Base-by-base conservation (phyloP, 2,113 vertebrate species). In the Lethenteron reissneri region DNA sequence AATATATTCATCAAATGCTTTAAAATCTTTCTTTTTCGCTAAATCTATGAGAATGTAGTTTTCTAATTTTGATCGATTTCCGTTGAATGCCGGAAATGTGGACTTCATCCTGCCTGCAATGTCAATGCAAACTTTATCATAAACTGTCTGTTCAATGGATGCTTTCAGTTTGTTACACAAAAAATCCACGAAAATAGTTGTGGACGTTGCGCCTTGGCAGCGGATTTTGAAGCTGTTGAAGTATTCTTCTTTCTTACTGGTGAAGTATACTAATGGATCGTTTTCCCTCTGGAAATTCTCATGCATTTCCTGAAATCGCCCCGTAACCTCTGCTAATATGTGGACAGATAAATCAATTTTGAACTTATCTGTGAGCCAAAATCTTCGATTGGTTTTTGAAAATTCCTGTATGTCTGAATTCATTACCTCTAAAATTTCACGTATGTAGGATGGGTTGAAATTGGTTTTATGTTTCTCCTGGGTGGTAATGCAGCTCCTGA, bases 21-120 rank as follows among this genome's bases (percentile, higher is more conserved):
- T 57, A 79, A 86, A 86, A 1, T 78, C 73, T 58, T 84, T 80
- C 17, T 83, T 58, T 69, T 83, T 6, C 70, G 84, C 83, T 57
- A 86, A 74, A 25, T 76, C 78, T 58, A 59, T 80, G 70, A 87
- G 77, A 57, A 86, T 76, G 73, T 79, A 78, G 58, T 79, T 78
- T 70, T 87, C 86, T 64, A 87, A 75, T 25, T 78, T 79, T 62
- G 75, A 58, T 21, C 25, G 25, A 41, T 41, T 41, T 41, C 77
- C 80, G 10, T 0, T 71, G 75, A 87, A 85, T 12, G 78, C 78
- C 9, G 77, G 68, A 57, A 71, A 15, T 57, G 56, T 79, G 57
- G 15, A 1, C 73, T 2, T 69, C 75, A 86, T 81, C 3, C 80
- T 76, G 5, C 19, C 72, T 41, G 81, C 77, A 0, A 86, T 74